Evolutionary conservation across 2,888 invertebrate species (phyloP).

Genomic region (Mimachlamys varia): DNA sequence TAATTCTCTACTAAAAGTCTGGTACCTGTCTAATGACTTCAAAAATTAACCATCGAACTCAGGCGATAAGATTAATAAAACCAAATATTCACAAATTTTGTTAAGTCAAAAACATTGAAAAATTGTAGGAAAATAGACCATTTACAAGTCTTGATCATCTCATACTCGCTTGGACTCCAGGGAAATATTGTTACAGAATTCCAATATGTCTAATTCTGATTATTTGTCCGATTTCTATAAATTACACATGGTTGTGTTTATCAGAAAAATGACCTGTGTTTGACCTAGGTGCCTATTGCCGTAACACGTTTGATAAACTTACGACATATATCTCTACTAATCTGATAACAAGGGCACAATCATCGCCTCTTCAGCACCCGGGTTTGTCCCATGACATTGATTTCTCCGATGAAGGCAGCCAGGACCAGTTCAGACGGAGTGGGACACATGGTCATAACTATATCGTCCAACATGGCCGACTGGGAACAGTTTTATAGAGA

Average conservation of each 20-base stretch:
- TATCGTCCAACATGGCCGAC: neutral
- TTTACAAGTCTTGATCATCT: neutral
- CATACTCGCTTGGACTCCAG: neutral
- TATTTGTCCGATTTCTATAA: neutral
- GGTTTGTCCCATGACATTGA: neutral
- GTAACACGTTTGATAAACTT: neutral
- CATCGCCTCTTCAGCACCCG: neutral
- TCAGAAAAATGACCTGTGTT: neutral
- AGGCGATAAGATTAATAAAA: neutral
- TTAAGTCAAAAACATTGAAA: neutral
- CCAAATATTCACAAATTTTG: neutral
- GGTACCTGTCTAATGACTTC: neutral
- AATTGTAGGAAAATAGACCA: neutral
- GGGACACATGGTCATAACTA: conserved; percentile 29
- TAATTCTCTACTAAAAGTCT: no score
- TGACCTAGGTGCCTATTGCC: neutral
- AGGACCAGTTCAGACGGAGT: neutral
- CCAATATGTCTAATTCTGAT: no score
- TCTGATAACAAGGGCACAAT: neutral
- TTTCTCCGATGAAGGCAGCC: neutral
- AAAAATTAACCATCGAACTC: neutral
- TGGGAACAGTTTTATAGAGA: neutral
- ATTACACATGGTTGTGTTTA: neutral
- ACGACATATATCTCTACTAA: neutral
- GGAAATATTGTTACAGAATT: no score